Conservation (phyloP, 1,140 invertebrate genomes). For the Coptotermes formosanus region DNA sequence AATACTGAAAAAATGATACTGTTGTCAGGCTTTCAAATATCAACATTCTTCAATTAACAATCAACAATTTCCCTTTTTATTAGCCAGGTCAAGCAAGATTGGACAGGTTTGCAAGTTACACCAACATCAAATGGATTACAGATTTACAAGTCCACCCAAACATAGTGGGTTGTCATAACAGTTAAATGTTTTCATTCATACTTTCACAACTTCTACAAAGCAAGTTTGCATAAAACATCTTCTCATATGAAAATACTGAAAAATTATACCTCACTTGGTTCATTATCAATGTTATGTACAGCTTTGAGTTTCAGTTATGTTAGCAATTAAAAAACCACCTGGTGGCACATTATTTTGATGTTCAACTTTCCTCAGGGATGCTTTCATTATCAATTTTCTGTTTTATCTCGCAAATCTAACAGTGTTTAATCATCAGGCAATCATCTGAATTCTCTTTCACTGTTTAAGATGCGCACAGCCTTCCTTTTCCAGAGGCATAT, state of each 20-base stretch:
- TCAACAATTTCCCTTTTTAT: neutral
- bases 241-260: neutral
- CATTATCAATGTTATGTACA: neutral
- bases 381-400: neutral
- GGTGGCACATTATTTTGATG: neutral
- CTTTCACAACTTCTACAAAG: neutral
- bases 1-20: constrained; percentile 29
- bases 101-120: constrained; percentile 15
- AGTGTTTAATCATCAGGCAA: neutral
- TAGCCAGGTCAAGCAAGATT: neutral
- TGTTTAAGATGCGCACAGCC: neutral
- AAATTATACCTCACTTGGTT: neutral
- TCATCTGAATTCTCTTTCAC: neutral
- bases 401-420: neutral
- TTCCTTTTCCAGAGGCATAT: neutral
- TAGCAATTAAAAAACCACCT: neutral
- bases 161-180: neutral
- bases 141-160: neutral
- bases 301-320: neutral
- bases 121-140: neutral
- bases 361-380: neutral
- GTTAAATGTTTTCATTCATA: neutral
- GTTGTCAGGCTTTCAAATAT: neutral
- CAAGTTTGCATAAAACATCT: neutral
- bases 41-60: constrained; percentile 9